These are phyloP conservation scores for Phytoseiulus persimilis DNA, from an alignment of 2,888 invertebrate species.

Conservation along the genomic window DNA sequence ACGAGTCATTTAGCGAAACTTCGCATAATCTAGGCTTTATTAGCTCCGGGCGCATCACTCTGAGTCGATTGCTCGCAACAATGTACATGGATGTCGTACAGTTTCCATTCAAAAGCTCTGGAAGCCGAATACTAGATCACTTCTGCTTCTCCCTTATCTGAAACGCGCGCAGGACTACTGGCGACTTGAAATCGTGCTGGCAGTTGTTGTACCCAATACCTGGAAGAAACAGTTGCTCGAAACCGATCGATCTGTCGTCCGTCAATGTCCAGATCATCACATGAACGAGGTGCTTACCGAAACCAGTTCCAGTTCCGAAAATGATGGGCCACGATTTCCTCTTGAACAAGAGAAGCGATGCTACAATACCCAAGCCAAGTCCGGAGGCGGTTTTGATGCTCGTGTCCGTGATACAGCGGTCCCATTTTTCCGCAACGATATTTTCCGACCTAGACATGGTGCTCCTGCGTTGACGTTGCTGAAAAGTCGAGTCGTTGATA, in stretches of 20 bases:
- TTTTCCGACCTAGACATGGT: background rate
- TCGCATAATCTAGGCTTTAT: background rate
- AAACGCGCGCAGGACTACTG: slow-evolving; percentile 23
- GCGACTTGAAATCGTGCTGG: slow-evolving; percentile 32
- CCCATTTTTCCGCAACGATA: slow-evolving; percentile 22
- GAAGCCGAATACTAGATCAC: background rate
- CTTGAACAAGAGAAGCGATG: slow-evolving; percentile 5
- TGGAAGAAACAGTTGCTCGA: background rate
- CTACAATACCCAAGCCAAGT: slow-evolving; percentile 20
- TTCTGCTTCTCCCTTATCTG: slow-evolving; percentile 18
- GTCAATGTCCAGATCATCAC: background rate
- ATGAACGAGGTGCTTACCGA: background rate
- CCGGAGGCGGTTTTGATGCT: slow-evolving; percentile 20
- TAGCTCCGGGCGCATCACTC: background rate
- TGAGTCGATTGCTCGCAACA: background rate
- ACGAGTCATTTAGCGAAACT: background rate
- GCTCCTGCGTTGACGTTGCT: too few relatives aligned
- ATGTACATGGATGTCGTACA: background rate
- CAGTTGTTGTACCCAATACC: slow-evolving; percentile 36
- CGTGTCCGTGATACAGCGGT: slow-evolving; percentile 30
- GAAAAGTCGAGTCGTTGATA: background rate
- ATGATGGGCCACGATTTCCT: slow-evolving; percentile 16
- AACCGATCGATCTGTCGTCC: background rate
- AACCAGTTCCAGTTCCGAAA: slow-evolving; percentile 25
- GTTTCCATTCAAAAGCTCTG: background rate